phyloP scores from a whole-genome alignment of 2,113 vertebrate genomes.

The Crypturellus undulatus region DNA sequence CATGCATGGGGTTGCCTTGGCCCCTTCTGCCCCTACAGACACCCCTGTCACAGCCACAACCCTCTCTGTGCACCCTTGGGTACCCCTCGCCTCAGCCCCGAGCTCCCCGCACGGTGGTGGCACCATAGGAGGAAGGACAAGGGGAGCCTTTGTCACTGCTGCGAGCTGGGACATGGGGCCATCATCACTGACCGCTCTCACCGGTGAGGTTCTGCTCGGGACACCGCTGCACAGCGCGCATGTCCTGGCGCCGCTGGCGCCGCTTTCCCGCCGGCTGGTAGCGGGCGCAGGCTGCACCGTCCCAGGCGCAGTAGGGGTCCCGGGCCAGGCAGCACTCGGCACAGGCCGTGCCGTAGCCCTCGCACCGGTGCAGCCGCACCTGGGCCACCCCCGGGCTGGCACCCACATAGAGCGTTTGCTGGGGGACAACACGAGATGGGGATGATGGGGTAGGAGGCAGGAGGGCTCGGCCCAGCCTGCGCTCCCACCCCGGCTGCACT shows the following conservation, averaged over 20 bases:
- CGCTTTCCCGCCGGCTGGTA: constrained; percentile 82
- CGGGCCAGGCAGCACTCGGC: constrained; percentile 95
- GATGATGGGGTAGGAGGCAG: neutral
- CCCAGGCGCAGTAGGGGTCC: constrained; percentile 95
- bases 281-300: constrained; percentile 84
- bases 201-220: too few relatives aligned
- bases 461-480: neutral
- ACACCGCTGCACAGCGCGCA: too few relatives aligned
- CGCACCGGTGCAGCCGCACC: constrained; percentile 89
- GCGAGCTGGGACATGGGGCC: too few relatives aligned
- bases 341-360: constrained; percentile 90
- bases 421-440: neutral
- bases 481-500: neutral
- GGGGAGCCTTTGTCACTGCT: too few relatives aligned
- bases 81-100: too few relatives aligned
- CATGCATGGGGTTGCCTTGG: too few relatives aligned
- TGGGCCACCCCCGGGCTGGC: constrained; percentile 85
- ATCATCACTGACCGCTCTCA: too few relatives aligned
- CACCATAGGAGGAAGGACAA: too few relatives aligned
- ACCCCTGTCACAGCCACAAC: too few relatives aligned
- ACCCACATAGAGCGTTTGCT: constrained; percentile 91
- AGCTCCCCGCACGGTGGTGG: too few relatives aligned
- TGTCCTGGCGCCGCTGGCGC: constrained; percentile 86
- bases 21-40: too few relatives aligned
- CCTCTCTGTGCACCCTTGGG: too few relatives aligned